Conservation (phyloP, 2,113 vertebrate species). For the Xiphophorus maculatus region DNA sequence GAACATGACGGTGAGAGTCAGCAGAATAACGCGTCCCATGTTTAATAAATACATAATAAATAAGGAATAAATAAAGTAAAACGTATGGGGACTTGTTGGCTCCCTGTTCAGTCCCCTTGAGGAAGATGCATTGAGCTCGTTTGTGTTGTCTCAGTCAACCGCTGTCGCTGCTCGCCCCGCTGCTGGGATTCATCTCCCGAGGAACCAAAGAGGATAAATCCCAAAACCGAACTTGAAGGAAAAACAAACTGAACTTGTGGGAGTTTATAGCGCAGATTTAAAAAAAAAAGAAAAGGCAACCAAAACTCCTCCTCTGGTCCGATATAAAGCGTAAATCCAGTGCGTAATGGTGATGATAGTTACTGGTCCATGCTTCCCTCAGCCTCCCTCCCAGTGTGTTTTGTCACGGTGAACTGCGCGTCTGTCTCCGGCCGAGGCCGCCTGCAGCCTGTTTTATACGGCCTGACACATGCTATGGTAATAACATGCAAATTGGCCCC, state of each 20-base stretch:
- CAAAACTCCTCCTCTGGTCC: slow-evolving; percentile 42
- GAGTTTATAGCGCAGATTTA: background rate
- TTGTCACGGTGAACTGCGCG: slow-evolving; percentile 78
- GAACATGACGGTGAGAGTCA: slow-evolving; percentile 82
- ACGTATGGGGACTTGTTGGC: slow-evolving; percentile 63
- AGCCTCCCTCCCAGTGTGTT: slow-evolving; percentile 62
- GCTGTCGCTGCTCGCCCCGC: slow-evolving; percentile 62
- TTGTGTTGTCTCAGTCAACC: slow-evolving; percentile 70
- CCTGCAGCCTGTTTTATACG: slow-evolving; percentile 90
- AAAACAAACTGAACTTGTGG: background rate
- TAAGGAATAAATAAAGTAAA: slow-evolving; percentile 70
- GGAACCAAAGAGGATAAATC: slow-evolving; percentile 50
- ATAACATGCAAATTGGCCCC: slow-evolving; percentile 94
- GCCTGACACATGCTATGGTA: slow-evolving; percentile 92
- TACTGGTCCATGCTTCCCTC: slow-evolving; percentile 73
- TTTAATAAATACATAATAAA: slow-evolving; percentile 79
- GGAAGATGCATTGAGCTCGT: slow-evolving; percentile 72
- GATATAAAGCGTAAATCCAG: slow-evolving; percentile 70
- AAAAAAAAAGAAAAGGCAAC: too few species aligned
- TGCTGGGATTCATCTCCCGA: slow-evolving; percentile 69
- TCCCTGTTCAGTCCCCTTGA: slow-evolving; percentile 58
- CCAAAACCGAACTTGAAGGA: slow-evolving; percentile 23
- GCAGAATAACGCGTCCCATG: slow-evolving; percentile 86
- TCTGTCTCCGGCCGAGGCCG: slow-evolving; percentile 82
- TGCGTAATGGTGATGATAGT: slow-evolving; percentile 49